phyloP scores from a whole-genome alignment of 2,888 invertebrate species.

The Ophion slaviceki region DNA sequence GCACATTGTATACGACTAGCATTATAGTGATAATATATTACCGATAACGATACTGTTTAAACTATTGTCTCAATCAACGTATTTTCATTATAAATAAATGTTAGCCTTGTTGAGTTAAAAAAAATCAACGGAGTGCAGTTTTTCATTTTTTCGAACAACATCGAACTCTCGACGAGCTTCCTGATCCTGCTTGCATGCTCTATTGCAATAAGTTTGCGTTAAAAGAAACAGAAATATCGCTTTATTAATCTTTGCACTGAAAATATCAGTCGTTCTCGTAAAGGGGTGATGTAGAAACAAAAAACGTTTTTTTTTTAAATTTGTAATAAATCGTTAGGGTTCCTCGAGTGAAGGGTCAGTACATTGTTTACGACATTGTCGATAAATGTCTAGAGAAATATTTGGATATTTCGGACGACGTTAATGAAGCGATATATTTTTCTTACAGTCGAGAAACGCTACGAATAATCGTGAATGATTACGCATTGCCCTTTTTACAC shows the following conservation, averaged over 20 bases:
- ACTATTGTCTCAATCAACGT: slow-evolving; percentile 84
- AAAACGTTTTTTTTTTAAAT: no score
- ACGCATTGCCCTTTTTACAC: no score
- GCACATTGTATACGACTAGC: slow-evolving; percentile 84
- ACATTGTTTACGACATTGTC: no score
- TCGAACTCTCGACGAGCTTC: slow-evolving; percentile 66
- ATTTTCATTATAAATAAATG: slow-evolving; percentile 84
- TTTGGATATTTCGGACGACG: no score
- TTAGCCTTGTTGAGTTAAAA: slow-evolving; percentile 84
- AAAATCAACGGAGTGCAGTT: slow-evolving; percentile 67
- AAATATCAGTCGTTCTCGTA: no score
- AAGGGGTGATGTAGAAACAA: no score
- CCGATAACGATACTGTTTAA: slow-evolving; percentile 83
- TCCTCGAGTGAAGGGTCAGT: no score
- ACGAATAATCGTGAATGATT: no score
- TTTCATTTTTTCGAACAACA: slow-evolving; percentile 63
- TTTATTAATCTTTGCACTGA: background rate
- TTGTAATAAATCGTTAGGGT: no score
- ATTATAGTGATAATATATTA: slow-evolving; percentile 83
- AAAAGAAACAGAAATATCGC: slow-evolving; percentile 30
- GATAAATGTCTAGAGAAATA: no score
- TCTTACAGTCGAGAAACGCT: no score
- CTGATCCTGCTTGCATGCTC: slow-evolving; percentile 57
- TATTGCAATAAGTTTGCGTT: background rate
- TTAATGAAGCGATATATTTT: no score